Evolutionary conservation across 1,140 invertebrate genomes (phyloP).

Genomic region (Chironomus striatipennis): DNA sequence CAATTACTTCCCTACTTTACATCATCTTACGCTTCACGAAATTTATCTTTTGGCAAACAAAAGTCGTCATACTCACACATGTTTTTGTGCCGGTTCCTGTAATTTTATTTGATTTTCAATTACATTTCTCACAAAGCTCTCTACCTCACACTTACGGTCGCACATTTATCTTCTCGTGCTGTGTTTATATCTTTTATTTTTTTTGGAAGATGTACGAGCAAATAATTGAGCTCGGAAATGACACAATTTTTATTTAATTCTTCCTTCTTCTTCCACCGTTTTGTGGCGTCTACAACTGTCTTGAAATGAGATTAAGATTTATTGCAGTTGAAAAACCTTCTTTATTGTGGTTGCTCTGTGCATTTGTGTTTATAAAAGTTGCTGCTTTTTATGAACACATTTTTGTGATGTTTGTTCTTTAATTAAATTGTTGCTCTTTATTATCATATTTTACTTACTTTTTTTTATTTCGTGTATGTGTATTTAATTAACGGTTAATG

Average conservation of each 20-base stretch:
- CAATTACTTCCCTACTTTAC: too few relatives aligned
- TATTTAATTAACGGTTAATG: too few relatives aligned
- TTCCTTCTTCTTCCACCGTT: neutral
- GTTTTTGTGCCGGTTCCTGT: too few relatives aligned
- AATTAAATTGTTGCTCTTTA: too few relatives aligned
- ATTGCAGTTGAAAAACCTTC: neutral
- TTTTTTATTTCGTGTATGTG: too few relatives aligned
- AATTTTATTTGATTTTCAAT: too few relatives aligned
- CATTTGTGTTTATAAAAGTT: too few relatives aligned
- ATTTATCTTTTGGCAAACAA: neutral
- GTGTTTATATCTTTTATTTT: neutral
- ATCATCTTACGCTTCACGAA: neutral
- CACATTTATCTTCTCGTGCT: neutral
- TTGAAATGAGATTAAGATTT: neutral
- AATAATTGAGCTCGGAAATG: constrained; percentile 12
- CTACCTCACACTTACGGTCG: neutral
- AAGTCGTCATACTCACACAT: neutral
- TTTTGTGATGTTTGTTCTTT: too few relatives aligned
- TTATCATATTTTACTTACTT: too few relatives aligned
- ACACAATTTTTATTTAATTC: constrained; percentile 3
- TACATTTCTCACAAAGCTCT: too few relatives aligned
- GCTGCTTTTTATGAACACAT: too few relatives aligned
- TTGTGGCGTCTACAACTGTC: neutral
- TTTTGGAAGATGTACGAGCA: neutral
- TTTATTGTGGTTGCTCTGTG: neutral